Conservation (phyloP, 1,140 invertebrate genomes). For the Apocrypta bakeri region DNA sequence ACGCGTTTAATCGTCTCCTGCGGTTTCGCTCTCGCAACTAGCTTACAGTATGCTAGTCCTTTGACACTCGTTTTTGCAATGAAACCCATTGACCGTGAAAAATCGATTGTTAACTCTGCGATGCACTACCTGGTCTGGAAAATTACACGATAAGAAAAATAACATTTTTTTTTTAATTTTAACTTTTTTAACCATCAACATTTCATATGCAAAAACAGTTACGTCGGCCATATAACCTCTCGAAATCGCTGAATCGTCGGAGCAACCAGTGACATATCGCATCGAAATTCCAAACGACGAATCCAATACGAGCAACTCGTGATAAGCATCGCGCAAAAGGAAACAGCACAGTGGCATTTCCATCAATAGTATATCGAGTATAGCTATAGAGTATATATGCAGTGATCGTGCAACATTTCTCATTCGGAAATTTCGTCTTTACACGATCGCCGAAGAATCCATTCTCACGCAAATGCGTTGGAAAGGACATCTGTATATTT, state of each 20-base stretch:
- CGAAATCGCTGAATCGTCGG: neutral
- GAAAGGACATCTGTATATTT: neutral
- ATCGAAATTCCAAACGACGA: neutral
- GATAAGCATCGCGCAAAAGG: neutral
- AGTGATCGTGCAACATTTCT: neutral
- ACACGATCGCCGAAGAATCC: slow-evolving; percentile 30
- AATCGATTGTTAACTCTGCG: neutral
- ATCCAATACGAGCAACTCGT: neutral
- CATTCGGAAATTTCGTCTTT: slow-evolving; percentile 17
- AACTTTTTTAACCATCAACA: no score
- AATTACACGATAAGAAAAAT: no score
- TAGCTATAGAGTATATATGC: no score
- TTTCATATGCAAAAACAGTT: neutral
- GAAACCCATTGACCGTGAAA: neutral
- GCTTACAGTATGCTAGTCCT: neutral
- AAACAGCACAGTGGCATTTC: neutral
- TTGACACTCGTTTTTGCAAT: slow-evolving; percentile 23
- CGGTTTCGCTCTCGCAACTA: neutral
- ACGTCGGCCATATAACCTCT: neutral
- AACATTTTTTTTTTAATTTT: no score
- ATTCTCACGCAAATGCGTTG: slow-evolving; percentile 45
- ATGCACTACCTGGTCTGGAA: no score
- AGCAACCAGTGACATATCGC: neutral
- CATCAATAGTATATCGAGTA: neutral
- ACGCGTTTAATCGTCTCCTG: slow-evolving; percentile 26